These are phyloP conservation scores for Gnatocerus cornutus DNA, from an alignment of 2,888 invertebrate genomes.

Conservation along the genomic window DNA sequence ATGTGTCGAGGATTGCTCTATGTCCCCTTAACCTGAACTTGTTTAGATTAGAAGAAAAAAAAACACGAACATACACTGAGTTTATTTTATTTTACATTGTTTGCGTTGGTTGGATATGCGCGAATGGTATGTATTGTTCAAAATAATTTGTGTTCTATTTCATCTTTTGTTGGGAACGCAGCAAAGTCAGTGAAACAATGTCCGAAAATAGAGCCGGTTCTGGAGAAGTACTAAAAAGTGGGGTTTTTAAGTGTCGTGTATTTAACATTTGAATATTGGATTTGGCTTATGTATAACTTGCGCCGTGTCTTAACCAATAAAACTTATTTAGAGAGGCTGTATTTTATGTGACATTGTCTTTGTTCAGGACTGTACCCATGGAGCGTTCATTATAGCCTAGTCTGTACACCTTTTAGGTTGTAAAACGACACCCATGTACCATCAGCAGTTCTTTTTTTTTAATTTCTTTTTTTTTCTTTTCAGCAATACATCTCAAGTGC, in stretches of 20 bases:
- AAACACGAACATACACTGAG: slow-evolving; percentile 70
- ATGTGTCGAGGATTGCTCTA: slow-evolving; percentile 31
- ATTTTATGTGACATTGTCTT: slow-evolving; percentile 30
- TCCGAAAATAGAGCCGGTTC: slow-evolving; percentile 69
- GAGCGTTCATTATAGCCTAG: slow-evolving; percentile 7
- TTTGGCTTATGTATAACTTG: slow-evolving; percentile 21
- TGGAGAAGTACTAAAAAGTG: slow-evolving; percentile 66
- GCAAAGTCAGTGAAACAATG: slow-evolving; percentile 69
- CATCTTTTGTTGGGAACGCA: slow-evolving; percentile 55
- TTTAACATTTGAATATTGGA: slow-evolving; percentile 33
- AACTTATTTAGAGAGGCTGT: slow-evolving; percentile 22
- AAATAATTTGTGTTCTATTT: slow-evolving; percentile 54
- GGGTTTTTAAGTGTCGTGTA: slow-evolving; percentile 5
- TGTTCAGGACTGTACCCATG: slow-evolving; percentile 16
- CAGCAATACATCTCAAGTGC: slow-evolving; percentile 66
- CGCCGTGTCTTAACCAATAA: slow-evolving; percentile 12
- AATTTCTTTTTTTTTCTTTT: slow-evolving; percentile 65
- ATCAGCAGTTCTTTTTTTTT: slow-evolving; percentile 52
- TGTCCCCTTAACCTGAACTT: slow-evolving; percentile 5
- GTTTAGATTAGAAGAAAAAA: slow-evolving; percentile 33
- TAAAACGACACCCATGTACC: slow-evolving; percentile 12
- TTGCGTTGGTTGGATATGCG: slow-evolving; percentile 71
- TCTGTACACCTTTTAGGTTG: slow-evolving; percentile 2
- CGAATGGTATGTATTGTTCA: slow-evolving; percentile 71
- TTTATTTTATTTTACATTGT: slow-evolving; percentile 71